Base-by-base conservation (phyloP, 2,113 vertebrate species). In the Mormoops blainvillei region DNA sequence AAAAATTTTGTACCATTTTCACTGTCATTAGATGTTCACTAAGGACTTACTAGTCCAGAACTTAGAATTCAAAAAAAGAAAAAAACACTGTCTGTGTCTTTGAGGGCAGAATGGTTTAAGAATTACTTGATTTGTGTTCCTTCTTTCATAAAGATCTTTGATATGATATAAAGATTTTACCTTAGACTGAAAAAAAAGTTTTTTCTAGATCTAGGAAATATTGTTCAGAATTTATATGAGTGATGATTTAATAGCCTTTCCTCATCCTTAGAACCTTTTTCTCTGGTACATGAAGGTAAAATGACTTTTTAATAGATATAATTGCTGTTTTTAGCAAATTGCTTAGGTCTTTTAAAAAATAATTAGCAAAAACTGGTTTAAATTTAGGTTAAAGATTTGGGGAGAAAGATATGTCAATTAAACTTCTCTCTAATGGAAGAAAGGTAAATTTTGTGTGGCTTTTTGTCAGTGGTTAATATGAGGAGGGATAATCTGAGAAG, bases 251-350 rank as follows among this genome's bases (percentile, higher is more conserved):
- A 71, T 83, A 93, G n/a, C 48, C 50, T 92, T 94, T 92, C 33
- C 15, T 58, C 5, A 28, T 73, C 50, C 36, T 84, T 73, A 45
- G 41, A 93, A 91, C 80, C 74, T 92, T 74, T 31, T 87, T 50
- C 31, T 85, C 85, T 63, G 65, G 71, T 33, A n/a, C 16, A 12
- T 93, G 28, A 50, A 84, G 22, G 71, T 87, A 71, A 70, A 63
- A 61, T 70, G 43, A 87, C 52, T 71, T 87, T 93, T 83, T 87
- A 86, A 73, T 77, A 83, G 43, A 45, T 24, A 31, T 8, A 77
- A 45, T 91, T 95, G 80, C 4, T 90, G 3, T 83, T 90, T 90
- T 92, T 33, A 96, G 65, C 28, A 76, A 89, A 94, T 88, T 80
- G 13, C 38, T 31, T 87, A 52, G 26, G 24, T 43, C n/a, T 67